phyloP scores from a whole-genome alignment of 2,113 vertebrate genomes.

The Cochlearius cochlearius region DNA sequence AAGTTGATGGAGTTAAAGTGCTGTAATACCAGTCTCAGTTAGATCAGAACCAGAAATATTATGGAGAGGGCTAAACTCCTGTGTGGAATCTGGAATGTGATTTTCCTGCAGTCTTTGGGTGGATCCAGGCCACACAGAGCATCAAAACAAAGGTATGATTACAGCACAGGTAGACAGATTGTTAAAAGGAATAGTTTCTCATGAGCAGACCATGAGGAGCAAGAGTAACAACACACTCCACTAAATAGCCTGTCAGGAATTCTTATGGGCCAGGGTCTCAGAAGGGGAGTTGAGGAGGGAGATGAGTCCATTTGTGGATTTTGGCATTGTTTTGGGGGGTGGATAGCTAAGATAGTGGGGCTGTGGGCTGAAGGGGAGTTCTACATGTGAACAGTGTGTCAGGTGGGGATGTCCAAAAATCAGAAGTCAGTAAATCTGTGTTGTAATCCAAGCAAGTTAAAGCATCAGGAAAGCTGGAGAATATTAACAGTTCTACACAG shows the following conservation, averaged over 20 bases:
- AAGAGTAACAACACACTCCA: neutral
- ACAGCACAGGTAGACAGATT: neutral
- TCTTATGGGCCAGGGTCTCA: neutral
- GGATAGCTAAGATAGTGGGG: neutral
- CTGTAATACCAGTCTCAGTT: neutral
- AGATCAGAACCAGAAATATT: neutral
- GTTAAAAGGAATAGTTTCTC: neutral
- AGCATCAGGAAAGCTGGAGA: neutral
- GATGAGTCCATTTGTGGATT: neutral
- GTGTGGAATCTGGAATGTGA: neutral
- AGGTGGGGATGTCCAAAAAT: neutral
- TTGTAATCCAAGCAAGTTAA: neutral
- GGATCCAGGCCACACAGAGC: neutral
- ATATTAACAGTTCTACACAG: neutral
- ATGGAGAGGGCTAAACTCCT: neutral
- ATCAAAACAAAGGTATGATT: neutral
- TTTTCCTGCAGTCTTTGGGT: constrained; percentile 7
- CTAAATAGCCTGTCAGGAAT: neutral
- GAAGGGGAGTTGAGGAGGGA: neutral
- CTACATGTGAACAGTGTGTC: neutral
- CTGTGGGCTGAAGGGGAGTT: neutral
- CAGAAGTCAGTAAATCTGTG: neutral
- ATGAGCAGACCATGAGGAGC: neutral
- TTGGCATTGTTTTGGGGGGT: neutral
- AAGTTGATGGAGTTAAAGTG: neutral